Base-by-base conservation (phyloP, 2,113 vertebrate species). In the Labrus mixtus region DNA sequence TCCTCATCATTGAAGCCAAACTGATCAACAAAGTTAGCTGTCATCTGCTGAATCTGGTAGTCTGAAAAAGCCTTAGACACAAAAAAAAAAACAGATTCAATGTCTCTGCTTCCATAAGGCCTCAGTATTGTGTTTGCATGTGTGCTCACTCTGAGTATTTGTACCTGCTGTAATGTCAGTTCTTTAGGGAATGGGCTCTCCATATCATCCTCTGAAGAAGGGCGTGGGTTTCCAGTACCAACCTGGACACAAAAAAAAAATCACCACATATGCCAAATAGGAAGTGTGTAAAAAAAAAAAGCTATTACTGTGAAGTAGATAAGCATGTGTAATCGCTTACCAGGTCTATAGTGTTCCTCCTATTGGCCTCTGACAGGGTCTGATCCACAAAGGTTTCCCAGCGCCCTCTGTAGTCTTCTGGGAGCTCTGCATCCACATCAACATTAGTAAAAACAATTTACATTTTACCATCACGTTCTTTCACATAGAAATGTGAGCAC, bases 21-120 rank as follows among this genome's bases (percentile, higher is more conserved):
- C 92, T 99, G 98, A 93, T 99, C 98, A 75, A 97, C 96, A 16
- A 99, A 99, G 79, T 95, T 97, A 0, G 98, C 96, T 0, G 98
- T 98, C 97, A 99, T 99, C 95, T 99, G 98, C 85, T 99, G 98
- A 82, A 99, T 96, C 94, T 99, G 98, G 91, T 99, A 99, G 89
- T 99, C 98, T 0, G 97, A 98, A 92, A 99, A 99, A 1, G 96
- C 96, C 98, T 99, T 81, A n/a, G 78, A 75, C 13, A 25, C 45
- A 92, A 55, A 51, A 20, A 69, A 0, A 0, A 60, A 11, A 58
- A 73, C 29, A 33, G 29, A 8, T 41, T 41, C 7, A 73, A 50
- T 82, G 51, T 37, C 8, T 12, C 6, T 36, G 4, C 50, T 41
- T 51, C 33, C 9, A 66, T 19, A 20, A 41, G 6, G 2, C 2